A percentile compares a stretch with the other conserved stretches of the same genome.
These are phyloP conservation scores for Corapipo altera DNA, from an alignment of 2,113 vertebrate genomes.

Conservation along the genomic window DNA sequence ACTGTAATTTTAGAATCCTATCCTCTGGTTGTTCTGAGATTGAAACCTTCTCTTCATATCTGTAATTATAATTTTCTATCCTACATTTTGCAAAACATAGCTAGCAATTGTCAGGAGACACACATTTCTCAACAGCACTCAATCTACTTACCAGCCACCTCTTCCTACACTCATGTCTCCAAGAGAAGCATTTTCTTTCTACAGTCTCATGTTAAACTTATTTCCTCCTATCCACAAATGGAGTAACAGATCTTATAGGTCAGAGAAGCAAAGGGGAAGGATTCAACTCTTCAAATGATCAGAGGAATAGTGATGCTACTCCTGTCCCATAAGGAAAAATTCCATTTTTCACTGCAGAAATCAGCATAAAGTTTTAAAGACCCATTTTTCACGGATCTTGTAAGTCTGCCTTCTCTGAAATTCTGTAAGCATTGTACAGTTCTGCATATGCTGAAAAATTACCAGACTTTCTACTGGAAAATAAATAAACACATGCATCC, in stretches of 20 bases:
- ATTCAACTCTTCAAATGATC: not conserved
- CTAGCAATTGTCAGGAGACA: not conserved
- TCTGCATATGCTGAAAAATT: not conserved
- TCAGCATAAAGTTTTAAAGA: not conserved
- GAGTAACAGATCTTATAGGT: not conserved
- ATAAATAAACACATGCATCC: not conserved
- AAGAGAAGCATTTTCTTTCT: not conserved
- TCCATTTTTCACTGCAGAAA: not conserved
- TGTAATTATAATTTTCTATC: not conserved
- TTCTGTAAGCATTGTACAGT: not conserved
- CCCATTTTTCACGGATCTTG: rapidly evolving
- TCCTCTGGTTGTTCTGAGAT: not conserved
- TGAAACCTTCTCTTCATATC: not conserved
- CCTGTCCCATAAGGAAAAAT: not conserved
- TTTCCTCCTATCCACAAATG: not conserved
- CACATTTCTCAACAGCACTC: not conserved
- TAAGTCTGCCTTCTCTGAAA: not conserved
- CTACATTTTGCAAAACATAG: not conserved
- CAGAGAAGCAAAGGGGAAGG: not conserved
- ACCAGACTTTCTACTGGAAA: not conserved
- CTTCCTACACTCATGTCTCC: not conserved
- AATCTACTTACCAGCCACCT: not conserved
- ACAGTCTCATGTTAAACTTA: not conserved
- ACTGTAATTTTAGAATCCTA: not conserved
- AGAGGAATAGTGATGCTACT: not conserved